These are phyloP conservation scores for Diphyllodes magnificus DNA, from an alignment of 2,113 vertebrate genomes.

Conservation along the genomic window DNA sequence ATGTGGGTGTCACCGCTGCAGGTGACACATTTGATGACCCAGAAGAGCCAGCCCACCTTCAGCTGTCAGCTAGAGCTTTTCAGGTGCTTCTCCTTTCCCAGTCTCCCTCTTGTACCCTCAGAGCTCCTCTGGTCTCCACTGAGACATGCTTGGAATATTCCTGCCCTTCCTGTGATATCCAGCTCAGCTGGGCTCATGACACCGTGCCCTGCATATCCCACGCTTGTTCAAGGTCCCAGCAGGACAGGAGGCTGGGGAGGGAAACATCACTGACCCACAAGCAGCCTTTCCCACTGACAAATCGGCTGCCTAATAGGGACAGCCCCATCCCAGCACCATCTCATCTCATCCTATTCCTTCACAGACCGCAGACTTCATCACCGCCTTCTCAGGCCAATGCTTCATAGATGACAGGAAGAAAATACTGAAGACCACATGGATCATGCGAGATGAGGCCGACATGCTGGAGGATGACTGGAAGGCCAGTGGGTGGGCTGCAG, in stretches of 20 bases:
- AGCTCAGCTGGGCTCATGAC: background rate
- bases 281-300: background rate
- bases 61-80: background rate
- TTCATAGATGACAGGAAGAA: background rate
- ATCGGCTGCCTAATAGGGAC: background rate
- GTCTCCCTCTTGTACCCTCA: fast-evolving
- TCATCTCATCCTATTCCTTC: background rate
- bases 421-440: background rate
- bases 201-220: fast-evolving
- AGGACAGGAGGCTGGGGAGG: background rate
- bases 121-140: background rate
- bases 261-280: background rate
- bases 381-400: fast-evolving
- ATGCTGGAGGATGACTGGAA: fast-evolving
- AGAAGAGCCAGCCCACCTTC: background rate
- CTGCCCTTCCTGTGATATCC: too few relatives aligned
- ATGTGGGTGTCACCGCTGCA: fast-evolving
- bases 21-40: fast-evolving
- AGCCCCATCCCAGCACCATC: background rate
- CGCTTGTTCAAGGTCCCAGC: fast-evolving
- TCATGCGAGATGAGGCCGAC: background rate
- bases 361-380: background rate
- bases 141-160: too few relatives aligned
- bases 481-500: background rate
- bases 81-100: background rate